Conservation (phyloP, 2,797 vertebrate species). For the Hirundo rustica region DNA sequence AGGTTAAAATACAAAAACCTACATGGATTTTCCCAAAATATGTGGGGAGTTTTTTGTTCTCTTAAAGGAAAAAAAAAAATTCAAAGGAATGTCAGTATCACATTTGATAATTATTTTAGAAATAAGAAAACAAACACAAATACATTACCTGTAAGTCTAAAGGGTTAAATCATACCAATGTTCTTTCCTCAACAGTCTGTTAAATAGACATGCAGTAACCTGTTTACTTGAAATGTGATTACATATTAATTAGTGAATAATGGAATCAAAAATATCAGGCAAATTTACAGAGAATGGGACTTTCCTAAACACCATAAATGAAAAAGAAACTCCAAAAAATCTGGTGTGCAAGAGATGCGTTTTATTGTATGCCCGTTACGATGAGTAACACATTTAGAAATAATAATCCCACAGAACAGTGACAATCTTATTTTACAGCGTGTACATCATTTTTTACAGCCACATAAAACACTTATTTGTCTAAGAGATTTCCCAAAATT, state of each 20-base stretch:
- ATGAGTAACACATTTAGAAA: slow-evolving; percentile 85
- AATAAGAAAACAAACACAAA: not conserved
- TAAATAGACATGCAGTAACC: not conserved
- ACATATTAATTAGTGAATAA: not conserved
- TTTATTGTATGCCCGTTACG: slow-evolving; percentile 84
- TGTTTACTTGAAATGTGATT: not conserved
- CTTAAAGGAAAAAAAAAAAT: not conserved
- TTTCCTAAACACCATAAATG: slow-evolving; percentile 15
- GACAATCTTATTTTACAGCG: slow-evolving; percentile 85
- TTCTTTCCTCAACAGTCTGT: not conserved
- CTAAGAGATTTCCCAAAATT: slow-evolving; percentile 78
- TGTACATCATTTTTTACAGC: slow-evolving; percentile 85
- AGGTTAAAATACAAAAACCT: not conserved
- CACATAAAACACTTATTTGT: slow-evolving; percentile 80
- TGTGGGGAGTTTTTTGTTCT: not conserved
- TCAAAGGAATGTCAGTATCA: not conserved
- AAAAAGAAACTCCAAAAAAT: slow-evolving; percentile 64
- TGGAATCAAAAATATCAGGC: not conserved
- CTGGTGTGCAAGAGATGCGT: slow-evolving; percentile 81
- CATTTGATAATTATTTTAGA: not conserved
- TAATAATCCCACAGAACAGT: slow-evolving; percentile 83
- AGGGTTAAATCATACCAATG: not conserved
- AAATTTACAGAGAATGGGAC: not conserved
- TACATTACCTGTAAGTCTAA: not conserved
- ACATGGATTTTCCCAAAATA: slow-evolving; percentile 6